A percentile compares a stretch with the other conserved stretches of the same genome.
Evolutionary conservation across 2,888 invertebrate genomes (phyloP).

Genomic region (Eupeodes latifasciatus): DNA sequence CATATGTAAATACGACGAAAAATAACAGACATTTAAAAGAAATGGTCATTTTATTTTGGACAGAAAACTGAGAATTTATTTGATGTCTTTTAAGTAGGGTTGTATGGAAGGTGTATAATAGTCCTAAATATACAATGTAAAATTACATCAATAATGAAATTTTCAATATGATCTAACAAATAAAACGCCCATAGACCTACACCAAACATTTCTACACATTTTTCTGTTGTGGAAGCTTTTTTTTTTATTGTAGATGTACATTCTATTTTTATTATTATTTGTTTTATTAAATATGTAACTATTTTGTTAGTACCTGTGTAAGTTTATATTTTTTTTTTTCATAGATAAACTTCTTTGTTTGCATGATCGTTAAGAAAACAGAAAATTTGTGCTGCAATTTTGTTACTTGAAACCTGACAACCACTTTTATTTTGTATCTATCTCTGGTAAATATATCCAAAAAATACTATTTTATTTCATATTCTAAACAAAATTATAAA

Average conservation of each 20-base stretch:
- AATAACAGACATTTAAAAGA: too few relatives aligned
- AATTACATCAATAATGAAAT: background rate
- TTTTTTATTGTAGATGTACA: conserved; percentile 10
- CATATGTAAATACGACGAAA: background rate
- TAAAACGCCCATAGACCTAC: background rate
- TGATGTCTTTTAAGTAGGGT: background rate
- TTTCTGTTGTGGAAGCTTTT: background rate
- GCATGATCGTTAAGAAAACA: conserved; percentile 5
- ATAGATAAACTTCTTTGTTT: background rate
- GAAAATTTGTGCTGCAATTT: conserved; percentile 62
- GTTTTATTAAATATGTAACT: background rate
- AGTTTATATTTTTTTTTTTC: background rate
- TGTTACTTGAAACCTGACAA: conserved; percentile 59
- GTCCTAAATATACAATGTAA: background rate
- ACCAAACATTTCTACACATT: background rate
- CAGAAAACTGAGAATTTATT: background rate
- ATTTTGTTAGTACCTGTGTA: background rate
- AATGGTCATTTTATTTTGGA: background rate
- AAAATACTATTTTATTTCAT: conserved; percentile 66
- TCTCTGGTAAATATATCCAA: conserved; percentile 67
- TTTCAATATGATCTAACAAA: background rate
- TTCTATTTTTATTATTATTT: conserved; percentile 6
- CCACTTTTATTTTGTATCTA: conserved; percentile 44
- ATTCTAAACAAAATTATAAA: conserved; percentile 47
- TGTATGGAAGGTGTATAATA: background rate